phyloP scores from a whole-genome alignment of 2,888 invertebrate species.

The Ennomos quercinarius region DNA sequence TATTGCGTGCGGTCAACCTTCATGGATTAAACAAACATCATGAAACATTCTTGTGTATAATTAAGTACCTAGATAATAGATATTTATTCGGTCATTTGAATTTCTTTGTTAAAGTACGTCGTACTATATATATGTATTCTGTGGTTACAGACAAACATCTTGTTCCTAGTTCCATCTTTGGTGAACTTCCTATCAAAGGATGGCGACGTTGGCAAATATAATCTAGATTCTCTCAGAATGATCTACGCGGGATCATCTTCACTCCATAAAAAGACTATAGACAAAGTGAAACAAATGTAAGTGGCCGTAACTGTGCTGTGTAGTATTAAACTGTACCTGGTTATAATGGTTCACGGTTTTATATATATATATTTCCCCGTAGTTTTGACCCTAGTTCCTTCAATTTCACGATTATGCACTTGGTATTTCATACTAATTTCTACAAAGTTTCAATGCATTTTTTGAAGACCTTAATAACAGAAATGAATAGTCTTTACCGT shows the following conservation, averaged over 20 bases:
- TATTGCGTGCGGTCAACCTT: too few species aligned
- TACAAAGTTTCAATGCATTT: not conserved
- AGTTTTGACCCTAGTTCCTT: too few species aligned
- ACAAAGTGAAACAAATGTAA: slow-evolving; percentile 64
- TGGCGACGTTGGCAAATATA: slow-evolving; percentile 49
- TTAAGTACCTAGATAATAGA: too few species aligned
- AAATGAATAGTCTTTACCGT: too few species aligned
- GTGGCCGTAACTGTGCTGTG: slow-evolving; percentile 26
- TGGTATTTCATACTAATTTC: not conserved
- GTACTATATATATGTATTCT: too few species aligned
- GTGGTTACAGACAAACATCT: slow-evolving; percentile 61
- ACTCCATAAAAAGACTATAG: slow-evolving; percentile 64
- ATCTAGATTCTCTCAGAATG: slow-evolving; percentile 61
- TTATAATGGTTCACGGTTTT: slow-evolving; percentile 28
- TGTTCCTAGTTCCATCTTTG: slow-evolving; percentile 61
- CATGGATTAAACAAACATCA: too few species aligned
- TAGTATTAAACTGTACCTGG: slow-evolving; percentile 29
- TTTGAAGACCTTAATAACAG: too few species aligned
- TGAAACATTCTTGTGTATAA: too few species aligned
- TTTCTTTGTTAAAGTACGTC: too few species aligned
- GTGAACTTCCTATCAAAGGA: slow-evolving; percentile 59
- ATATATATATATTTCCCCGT: too few species aligned
- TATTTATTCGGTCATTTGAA: slow-evolving; percentile 8
- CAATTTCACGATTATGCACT: not conserved
- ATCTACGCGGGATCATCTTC: slow-evolving; percentile 67